phyloP scores from a whole-genome alignment of 2,797 vertebrate genomes.

The Coluber constrictor region DNA sequence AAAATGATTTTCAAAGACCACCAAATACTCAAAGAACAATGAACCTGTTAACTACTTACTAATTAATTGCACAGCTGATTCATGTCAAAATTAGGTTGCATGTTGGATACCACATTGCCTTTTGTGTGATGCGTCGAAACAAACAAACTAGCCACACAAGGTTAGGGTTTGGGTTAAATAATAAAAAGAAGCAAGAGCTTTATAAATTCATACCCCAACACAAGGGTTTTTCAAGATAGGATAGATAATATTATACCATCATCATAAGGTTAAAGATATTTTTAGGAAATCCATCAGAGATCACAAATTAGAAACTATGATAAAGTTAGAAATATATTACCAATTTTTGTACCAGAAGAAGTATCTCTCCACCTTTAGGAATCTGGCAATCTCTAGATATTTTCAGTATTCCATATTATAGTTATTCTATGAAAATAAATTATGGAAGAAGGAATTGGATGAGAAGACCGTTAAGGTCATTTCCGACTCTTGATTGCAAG shows the following conservation, averaged over 20 bases:
- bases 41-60: background rate
- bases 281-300: too few relatives aligned
- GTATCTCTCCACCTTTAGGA: background rate
- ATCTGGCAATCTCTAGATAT: background rate
- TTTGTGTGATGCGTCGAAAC: too few relatives aligned
- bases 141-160: too few relatives aligned
- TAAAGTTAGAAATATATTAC: background rate
- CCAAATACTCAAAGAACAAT: background rate
- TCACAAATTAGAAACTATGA: too few relatives aligned
- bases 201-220: too few relatives aligned
- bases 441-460: background rate
- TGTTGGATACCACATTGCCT: too few relatives aligned
- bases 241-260: too few relatives aligned
- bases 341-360: background rate
- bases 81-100: too few relatives aligned
- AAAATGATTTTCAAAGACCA: background rate
- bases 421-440: background rate
- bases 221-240: too few relatives aligned
- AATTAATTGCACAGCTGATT: background rate
- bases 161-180: too few relatives aligned
- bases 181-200: too few relatives aligned
- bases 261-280: too few relatives aligned
- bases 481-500: background rate
- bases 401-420: background rate
- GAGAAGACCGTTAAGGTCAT: background rate